A percentile compares a stretch with the other conserved stretches of the same genome.
phyloP scores from a whole-genome alignment of 2,797 vertebrate species.

The Sebastes minor region DNA sequence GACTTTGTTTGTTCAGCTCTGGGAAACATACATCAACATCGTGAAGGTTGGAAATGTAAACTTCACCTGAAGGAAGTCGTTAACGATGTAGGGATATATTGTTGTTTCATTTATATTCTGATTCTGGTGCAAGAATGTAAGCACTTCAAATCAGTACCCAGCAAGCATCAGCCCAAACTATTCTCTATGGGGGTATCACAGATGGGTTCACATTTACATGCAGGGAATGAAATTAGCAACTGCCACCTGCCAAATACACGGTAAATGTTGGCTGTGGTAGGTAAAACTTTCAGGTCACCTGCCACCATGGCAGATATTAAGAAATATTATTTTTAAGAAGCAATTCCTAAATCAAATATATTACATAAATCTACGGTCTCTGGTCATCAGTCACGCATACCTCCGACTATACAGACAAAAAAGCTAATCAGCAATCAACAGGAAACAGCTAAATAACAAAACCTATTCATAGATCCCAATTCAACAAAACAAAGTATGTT shows the following conservation, averaged over 20 bases:
- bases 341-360: too few species aligned
- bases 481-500: not conserved
- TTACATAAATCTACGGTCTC: too few species aligned
- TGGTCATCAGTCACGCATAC: not conserved
- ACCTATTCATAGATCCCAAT: not conserved
- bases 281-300: too few species aligned
- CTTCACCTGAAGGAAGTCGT: not conserved
- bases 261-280: too few species aligned
- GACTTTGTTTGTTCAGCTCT: not conserved
- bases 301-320: too few species aligned
- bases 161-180: not conserved
- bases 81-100: not conserved
- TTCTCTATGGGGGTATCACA: not conserved
- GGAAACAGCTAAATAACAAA: not conserved
- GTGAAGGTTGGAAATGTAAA: not conserved
- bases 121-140: not conserved
- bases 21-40: not conserved
- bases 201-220: not conserved
- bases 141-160: not conserved
- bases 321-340: too few species aligned
- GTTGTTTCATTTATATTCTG: not conserved
- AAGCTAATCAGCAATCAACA: not conserved
- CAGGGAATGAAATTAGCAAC: too few species aligned
- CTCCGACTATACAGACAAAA: not conserved
- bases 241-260: too few species aligned